Percentiles rank a stretch among this genome's conserved stretches.
These are phyloP conservation scores for Pithys albifrons DNA, from an alignment of 2,113 vertebrate genomes.

Conservation along the genomic window DNA sequence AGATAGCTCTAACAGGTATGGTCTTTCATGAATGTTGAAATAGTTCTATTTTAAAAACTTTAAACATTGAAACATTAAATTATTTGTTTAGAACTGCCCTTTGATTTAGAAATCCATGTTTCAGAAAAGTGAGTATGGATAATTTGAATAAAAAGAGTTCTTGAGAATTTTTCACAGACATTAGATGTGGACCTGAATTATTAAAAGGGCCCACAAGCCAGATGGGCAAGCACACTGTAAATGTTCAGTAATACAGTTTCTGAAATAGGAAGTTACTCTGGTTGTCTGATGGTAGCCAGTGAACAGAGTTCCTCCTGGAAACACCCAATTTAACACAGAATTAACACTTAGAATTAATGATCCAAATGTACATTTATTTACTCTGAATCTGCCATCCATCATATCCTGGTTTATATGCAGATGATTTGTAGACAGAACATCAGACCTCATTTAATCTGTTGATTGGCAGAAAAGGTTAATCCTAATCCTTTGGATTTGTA, in stretches of 20 bases:
- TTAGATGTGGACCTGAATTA: not conserved
- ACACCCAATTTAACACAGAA: not conserved
- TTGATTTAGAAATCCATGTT: not conserved
- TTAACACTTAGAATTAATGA: not conserved
- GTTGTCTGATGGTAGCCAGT: not conserved
- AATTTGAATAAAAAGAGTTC: not conserved
- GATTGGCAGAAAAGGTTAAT: not conserved
- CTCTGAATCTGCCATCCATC: not conserved
- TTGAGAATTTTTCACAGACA: not conserved
- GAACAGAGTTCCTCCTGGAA: not conserved
- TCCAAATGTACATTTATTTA: not conserved
- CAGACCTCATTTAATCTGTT: not conserved
- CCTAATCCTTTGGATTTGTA: not conserved
- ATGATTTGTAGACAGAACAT: not conserved
- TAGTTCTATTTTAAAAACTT: not conserved
- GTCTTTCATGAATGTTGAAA: not conserved
- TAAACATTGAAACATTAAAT: not conserved
- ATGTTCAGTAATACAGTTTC: not conserved
- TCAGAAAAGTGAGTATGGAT: not conserved
- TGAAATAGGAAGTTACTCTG: not conserved
- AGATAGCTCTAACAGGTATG: constrained; percentile 82
- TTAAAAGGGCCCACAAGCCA: not conserved
- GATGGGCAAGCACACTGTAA: not conserved
- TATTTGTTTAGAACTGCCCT: not conserved
- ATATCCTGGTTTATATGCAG: not conserved